phyloP scores from a whole-genome alignment of 2,888 invertebrate species.

The Iselma pallidipennis region DNA sequence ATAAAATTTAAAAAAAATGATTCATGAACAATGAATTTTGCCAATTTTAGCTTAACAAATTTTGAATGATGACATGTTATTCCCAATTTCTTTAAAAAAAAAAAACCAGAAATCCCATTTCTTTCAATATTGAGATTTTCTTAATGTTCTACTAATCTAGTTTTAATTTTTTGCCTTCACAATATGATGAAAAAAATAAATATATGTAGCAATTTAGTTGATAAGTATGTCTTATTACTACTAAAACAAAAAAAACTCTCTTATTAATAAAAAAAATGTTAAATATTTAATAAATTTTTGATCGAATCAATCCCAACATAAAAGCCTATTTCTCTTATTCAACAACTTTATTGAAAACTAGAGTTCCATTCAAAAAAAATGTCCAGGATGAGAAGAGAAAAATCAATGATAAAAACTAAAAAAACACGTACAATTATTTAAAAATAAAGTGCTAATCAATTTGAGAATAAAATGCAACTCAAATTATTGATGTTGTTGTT shows the following conservation, averaged over 20 bases:
- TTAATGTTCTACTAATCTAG: constrained; percentile 48
- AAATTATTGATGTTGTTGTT: not conserved
- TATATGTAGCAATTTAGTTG: constrained; percentile 46
- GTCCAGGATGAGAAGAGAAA: not conserved
- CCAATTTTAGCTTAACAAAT: constrained; percentile 24
- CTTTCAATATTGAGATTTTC: constrained; percentile 41
- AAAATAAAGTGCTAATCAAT: not conserved
- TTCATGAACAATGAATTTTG: not conserved
- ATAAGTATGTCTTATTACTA: constrained; percentile 45
- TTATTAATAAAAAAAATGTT: constrained; percentile 46
- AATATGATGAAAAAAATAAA: constrained; percentile 34
- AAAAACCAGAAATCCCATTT: constrained; percentile 14
- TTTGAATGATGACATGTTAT: constrained; percentile 29
- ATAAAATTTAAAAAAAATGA: constrained; percentile 5
- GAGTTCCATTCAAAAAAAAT: constrained; percentile 15
- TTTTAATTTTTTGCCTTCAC: constrained; percentile 47
- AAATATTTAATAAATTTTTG: constrained; percentile 31
- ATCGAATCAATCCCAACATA: not conserved
- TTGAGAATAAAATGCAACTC: not conserved
- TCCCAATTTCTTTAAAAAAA: constrained; percentile 21
- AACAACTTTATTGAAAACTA: constrained; percentile 35
- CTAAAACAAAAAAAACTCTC: constrained; percentile 37
- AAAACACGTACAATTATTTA: not conserved
- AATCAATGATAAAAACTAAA: not conserved
- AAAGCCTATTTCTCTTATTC: constrained; percentile 11